phyloP scores from a whole-genome alignment of 2,888 invertebrate species.

The Brachypterus glaber region DNA sequence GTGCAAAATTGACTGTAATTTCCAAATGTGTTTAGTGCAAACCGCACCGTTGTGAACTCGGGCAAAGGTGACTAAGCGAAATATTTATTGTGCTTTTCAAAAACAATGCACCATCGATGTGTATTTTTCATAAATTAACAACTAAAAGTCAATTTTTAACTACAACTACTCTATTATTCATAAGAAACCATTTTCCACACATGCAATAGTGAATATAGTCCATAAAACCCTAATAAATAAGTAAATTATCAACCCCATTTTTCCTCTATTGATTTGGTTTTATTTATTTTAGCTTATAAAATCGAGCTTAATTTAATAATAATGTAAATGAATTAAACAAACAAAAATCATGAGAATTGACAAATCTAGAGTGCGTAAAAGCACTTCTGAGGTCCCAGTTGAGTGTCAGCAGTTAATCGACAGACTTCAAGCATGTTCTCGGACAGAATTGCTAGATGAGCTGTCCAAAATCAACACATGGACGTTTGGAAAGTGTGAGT shows the following conservation, averaged over 20 bases:
- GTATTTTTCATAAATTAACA: too few species aligned
- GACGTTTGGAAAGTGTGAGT: slow-evolving; percentile 80
- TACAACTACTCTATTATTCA: too few species aligned
- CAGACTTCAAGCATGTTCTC: slow-evolving; percentile 56
- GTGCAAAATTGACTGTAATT: too few species aligned
- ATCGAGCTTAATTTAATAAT: slow-evolving; percentile 10
- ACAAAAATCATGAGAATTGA: slow-evolving; percentile 66
- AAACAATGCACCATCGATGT: slow-evolving; percentile 1
- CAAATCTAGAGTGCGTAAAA: slow-evolving; percentile 68
- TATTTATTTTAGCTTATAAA: neutral
- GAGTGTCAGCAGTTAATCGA: slow-evolving; percentile 72
- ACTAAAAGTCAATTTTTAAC: too few species aligned
- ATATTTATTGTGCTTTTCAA: slow-evolving; percentile 7
- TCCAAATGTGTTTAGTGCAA: too few species aligned
- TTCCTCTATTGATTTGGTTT: slow-evolving; percentile 2
- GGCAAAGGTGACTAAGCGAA: slow-evolving; percentile 12
- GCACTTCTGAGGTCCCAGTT: slow-evolving; percentile 70
- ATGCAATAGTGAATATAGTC: too few species aligned
- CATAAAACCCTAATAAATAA: too few species aligned
- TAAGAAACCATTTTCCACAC: too few species aligned
- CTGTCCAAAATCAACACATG: slow-evolving; percentile 66
- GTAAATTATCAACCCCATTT: too few species aligned
- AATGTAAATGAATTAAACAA: slow-evolving; percentile 14
- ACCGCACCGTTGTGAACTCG: too few species aligned
- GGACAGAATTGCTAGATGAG: slow-evolving; percentile 56